These are phyloP conservation scores for Drosophila subsilvestris DNA, from an alignment of 2,888 invertebrate species.

Conservation along the genomic window DNA sequence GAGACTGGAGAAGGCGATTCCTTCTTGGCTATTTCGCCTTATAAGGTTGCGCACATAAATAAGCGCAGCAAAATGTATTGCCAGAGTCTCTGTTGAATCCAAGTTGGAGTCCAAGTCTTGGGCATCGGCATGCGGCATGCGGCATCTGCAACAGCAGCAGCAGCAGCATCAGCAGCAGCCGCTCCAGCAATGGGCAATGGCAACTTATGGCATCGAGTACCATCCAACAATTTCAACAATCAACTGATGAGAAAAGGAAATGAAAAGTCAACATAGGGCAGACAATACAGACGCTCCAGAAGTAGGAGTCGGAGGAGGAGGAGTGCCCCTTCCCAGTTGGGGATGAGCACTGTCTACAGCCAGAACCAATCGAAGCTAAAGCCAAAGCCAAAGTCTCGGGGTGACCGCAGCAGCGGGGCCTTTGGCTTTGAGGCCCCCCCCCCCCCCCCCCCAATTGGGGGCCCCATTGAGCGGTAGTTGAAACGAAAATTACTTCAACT, in stretches of 20 bases:
- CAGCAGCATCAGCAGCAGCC: not conserved
- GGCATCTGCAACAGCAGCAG: slow-evolving; percentile 63
- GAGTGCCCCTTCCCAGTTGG: not conserved
- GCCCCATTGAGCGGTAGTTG: slow-evolving; percentile 44
- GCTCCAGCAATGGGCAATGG: slow-evolving; percentile 48
- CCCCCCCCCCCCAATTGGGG: slow-evolving; percentile 52
- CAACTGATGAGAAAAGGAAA: slow-evolving; percentile 79
- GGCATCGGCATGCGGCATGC: slow-evolving; percentile 39
- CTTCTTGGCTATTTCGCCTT: slow-evolving; percentile 73
- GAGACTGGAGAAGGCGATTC: slow-evolving; percentile 20
- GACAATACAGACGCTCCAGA: slow-evolving; percentile 40
- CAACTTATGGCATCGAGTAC: slow-evolving; percentile 43
- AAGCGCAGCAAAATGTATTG: slow-evolving; percentile 70
- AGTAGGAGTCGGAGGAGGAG: slow-evolving; percentile 3
- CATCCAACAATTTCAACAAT: slow-evolving; percentile 75
- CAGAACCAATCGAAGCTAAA: slow-evolving; percentile 31
- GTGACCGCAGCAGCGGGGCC: slow-evolving; percentile 63
- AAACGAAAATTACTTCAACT: slow-evolving; percentile 60
- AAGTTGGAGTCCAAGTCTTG: slow-evolving; percentile 23
- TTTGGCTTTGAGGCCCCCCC: slow-evolving; percentile 44
- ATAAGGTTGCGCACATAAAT: slow-evolving; percentile 79
- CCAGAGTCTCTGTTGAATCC: slow-evolving; percentile 33
- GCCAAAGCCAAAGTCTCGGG: slow-evolving; percentile 11
- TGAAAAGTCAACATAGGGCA: slow-evolving; percentile 79
- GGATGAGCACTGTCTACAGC: slow-evolving; percentile 35